Percentiles rank a stretch among this genome's conserved stretches.
phyloP scores from a whole-genome alignment of 2,797 vertebrate genomes.

The Poecilia gillii region DNA sequence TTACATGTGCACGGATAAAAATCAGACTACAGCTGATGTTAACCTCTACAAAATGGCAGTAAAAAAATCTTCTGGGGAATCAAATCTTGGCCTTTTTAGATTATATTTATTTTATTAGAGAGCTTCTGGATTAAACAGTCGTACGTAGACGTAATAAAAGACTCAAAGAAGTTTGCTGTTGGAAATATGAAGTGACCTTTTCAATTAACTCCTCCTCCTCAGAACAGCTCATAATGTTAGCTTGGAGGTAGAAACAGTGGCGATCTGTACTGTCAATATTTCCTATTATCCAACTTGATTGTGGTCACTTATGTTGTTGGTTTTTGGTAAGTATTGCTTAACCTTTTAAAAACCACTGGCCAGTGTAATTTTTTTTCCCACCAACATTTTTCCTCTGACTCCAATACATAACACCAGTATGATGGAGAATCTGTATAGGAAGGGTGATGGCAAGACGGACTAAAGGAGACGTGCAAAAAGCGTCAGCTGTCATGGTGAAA shows the following conservation, averaged over 20 bases:
- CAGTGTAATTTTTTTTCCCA: not conserved
- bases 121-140: not conserved
- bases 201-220: not conserved
- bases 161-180: not conserved
- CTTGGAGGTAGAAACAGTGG: not conserved
- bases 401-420: not conserved
- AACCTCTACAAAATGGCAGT: not conserved
- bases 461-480: not conserved
- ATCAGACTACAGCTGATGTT: not conserved
- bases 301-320: not conserved
- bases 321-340: not conserved
- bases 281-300: not conserved
- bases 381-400: not conserved
- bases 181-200: not conserved
- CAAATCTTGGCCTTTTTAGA: not conserved
- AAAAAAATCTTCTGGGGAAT: not conserved
- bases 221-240: not conserved
- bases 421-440: not conserved
- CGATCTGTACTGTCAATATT: not conserved
- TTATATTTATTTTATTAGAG: not conserved
- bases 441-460: not conserved
- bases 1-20: not conserved
- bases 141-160: not conserved
- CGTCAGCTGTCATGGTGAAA: not conserved
- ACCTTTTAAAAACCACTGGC: not conserved